Base-by-base conservation (phyloP, 2,888 invertebrate species). In the Ennomos quercinarius region DNA sequence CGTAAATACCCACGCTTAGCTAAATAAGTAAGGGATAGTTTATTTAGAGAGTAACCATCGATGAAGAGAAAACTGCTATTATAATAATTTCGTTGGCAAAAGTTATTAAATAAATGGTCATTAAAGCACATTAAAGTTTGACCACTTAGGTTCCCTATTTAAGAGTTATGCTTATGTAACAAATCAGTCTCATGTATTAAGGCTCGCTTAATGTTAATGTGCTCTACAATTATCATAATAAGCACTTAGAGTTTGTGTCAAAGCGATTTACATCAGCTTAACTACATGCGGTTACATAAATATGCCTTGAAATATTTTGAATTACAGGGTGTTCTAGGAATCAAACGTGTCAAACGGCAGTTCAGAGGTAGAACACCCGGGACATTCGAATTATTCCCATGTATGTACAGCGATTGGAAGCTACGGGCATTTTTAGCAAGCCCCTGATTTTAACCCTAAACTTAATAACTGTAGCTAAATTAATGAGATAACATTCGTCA, bases 281-380 rank as follows among this genome's bases (percentile, higher is more conserved):
- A 52, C 42, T 35, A 53, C 45, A 34, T 41, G 37, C 3, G 27
- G 42, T 68, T 66, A 65, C 61, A 47, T 56, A 61, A 64, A 57
- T 41, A 48, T 63, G 58, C 60, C 60, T 63, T 67, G 57, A 54
- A 66, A 67, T n/a, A n/a, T 68, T 67, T 61, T 66, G 69, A 60
- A 62, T 62, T 62, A 64, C 27, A 27, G 27, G 27, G 6, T 27
- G 27, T 27, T 5, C 6, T 27, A 27, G 27, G 27, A 27, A 6
- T 27, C 5, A 27, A n/a, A n/a, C n/a, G 27, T 27, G 4, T 27
- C 27, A 27, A 27, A 27, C 6, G 27, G 27, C 2, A 27, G 27
- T 4, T 5, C 27, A 27, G 6, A 27, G 27, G 27, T 6, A 27
- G 27, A 27, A 27, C 27, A 27, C 4, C 0, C 3, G 27, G 6